phyloP scores from a whole-genome alignment of 2,797 vertebrate species.

The Graptemys geographica region DNA sequence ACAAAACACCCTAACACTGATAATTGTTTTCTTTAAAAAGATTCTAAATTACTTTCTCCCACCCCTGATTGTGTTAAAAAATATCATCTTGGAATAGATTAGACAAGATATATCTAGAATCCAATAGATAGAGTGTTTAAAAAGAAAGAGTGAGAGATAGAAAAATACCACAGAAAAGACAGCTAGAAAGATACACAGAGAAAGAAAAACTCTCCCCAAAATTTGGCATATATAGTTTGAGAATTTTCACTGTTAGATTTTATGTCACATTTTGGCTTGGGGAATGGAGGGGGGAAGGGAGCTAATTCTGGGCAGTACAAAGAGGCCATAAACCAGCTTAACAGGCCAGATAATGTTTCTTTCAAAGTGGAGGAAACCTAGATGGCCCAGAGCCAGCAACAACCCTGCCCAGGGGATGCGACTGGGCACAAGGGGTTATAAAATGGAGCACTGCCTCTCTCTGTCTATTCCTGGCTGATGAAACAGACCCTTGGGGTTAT shows the following conservation, averaged over 20 bases:
- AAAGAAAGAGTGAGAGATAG: background rate
- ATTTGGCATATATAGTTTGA: background rate
- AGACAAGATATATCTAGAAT: too few species aligned
- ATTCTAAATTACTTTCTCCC: too few species aligned
- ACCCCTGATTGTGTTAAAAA: too few species aligned
- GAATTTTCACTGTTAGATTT: too few species aligned
- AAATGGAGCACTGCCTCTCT: background rate
- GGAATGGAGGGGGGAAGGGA: too few species aligned
- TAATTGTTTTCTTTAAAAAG: constrained; percentile 40
- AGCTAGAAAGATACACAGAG: constrained; percentile 4
- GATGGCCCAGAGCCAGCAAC: background rate
- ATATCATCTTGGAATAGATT: too few species aligned
- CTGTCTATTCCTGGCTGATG: too few species aligned
- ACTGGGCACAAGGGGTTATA: too few species aligned
- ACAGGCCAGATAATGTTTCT: background rate
- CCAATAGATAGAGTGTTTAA: background rate
- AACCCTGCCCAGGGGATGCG: background rate
- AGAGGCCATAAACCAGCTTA: background rate
- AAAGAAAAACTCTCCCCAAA: constrained; percentile 5
- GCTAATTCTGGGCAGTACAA: background rate
- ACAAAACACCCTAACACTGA: background rate
- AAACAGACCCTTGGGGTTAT: background rate
- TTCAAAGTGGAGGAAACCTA: background rate
- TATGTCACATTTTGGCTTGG: too few species aligned
- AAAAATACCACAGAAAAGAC: constrained; percentile 48